These are phyloP conservation scores for Diacarnus erythraeanus DNA, from an alignment of 37 sponge, comb jelly and placozoan genomes.

Conservation along the genomic window DNA sequence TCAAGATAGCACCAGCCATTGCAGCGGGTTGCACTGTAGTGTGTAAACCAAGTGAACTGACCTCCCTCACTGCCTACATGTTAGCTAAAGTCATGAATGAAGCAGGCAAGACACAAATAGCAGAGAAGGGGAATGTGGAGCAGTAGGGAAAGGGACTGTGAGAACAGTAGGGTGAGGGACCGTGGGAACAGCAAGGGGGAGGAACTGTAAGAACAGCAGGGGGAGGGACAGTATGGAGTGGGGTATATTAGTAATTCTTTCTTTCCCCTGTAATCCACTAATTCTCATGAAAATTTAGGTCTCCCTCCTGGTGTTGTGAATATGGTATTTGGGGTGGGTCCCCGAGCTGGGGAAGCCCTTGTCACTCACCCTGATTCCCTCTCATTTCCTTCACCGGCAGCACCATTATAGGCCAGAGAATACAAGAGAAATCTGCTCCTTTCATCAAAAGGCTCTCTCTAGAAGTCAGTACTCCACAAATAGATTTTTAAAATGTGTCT, in stretches of 20 bases:
- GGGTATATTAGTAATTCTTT: not conserved
- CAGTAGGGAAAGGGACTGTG: too few relatives aligned
- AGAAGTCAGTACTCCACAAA: conserved; percentile 46
- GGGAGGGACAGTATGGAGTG: not conserved
- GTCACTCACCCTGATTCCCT: conserved; percentile 77
- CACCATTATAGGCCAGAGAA: conserved; percentile 67
- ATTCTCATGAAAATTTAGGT: conserved; percentile 30
- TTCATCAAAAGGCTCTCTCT: conserved; percentile 80
- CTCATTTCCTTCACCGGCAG: conserved; percentile 92
- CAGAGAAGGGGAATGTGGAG: too few relatives aligned
- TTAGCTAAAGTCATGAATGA: conserved; percentile 77
- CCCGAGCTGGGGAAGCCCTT: conserved; percentile 77
- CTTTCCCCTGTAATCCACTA: not conserved
- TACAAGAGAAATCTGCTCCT: conserved; percentile 59
- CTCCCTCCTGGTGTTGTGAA: conserved; percentile 92
- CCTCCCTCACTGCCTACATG: conserved; percentile 88
- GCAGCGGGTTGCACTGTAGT: conserved; percentile 88
- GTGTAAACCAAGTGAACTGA: conserved; percentile 95
- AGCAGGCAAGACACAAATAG: conserved; percentile 44
- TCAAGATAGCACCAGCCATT: conserved; percentile 91
- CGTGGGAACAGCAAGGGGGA: too few relatives aligned
- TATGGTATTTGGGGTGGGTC: conserved; percentile 86
- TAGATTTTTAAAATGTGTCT: not conserved
- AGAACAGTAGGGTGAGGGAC: too few relatives aligned
- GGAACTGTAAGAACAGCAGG: too few relatives aligned